Evolutionary conservation across 2,888 invertebrate genomes (phyloP).

Genomic region (Pheosia gnoma): DNA sequence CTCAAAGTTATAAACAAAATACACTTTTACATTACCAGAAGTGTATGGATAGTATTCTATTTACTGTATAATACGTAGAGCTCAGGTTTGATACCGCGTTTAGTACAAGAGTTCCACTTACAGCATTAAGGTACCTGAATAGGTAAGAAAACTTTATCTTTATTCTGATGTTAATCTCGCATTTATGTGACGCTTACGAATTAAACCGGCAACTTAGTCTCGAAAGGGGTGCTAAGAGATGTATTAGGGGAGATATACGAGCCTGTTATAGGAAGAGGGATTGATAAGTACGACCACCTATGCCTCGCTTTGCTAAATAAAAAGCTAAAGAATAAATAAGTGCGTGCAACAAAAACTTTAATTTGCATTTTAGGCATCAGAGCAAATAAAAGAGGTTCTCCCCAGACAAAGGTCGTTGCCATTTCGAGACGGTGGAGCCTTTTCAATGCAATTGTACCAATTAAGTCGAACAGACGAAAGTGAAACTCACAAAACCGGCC

Average conservation of each 20-base stretch:
- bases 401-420: slow-evolving; percentile 65
- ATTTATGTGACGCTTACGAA: slow-evolving; percentile 41
- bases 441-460: slow-evolving; percentile 74
- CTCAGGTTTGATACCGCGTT: neutral
- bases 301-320: neutral
- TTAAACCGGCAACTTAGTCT: slow-evolving; percentile 40
- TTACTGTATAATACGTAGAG: too few relatives aligned
- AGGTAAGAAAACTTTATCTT: slow-evolving; percentile 38
- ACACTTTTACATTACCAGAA: too few relatives aligned
- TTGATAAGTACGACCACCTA: slow-evolving; percentile 26
- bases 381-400: slow-evolving; percentile 41
- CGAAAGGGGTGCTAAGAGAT: slow-evolving; percentile 42
- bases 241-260: slow-evolving; percentile 48
- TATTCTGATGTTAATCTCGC: slow-evolving; percentile 42
- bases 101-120: neutral
- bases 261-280: slow-evolving; percentile 31
- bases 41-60: too few relatives aligned
- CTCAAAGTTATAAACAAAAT: too few relatives aligned
- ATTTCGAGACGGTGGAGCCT: slow-evolving; percentile 48
- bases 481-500: slow-evolving; percentile 73
- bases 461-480: slow-evolving; percentile 75
- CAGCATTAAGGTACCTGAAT: slow-evolving; percentile 1
- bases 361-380: slow-evolving; percentile 49
- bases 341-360: slow-evolving; percentile 29
- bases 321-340: slow-evolving; percentile 18